Base-by-base conservation (phyloP, 2,888 invertebrate genomes). In the Noctua fimbriata region DNA sequence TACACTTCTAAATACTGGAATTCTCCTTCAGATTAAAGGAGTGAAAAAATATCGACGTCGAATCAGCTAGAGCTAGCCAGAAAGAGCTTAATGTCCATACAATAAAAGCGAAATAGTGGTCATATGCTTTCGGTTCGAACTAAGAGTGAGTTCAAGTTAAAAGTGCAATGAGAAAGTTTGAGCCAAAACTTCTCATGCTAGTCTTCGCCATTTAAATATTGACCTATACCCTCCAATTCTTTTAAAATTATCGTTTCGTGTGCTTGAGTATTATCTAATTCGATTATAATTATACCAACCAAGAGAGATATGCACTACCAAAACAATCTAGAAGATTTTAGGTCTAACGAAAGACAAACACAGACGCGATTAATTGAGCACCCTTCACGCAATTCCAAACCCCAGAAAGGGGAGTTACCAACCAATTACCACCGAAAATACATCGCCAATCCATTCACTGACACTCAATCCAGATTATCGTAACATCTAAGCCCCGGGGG, bases 381-480 rank as follows among this genome's bases (percentile, higher is more conserved):
- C 24, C 6, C 32, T 16, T 44, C 21, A 24, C 24, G 12, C 49
- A 58, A 67, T 66, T 58, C 32, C 24, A 32, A 36, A 49, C 47
- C 28, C 6, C 32, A 75, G 18, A 75, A 52, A 69, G 41, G 12
- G 52, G 60, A 76, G 52, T 21, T 24, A 41, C 36, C 28, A 49
- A 71, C 28, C 63, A 74, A 71, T 63, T 81, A 72, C 49, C 21
- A 72, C 65, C 58, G n/a, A 82, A 76, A 76, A 65, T 55, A 86
- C 71, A 74, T 81, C 85, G 71, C 1, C 71, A 69, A 81, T 69
- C 71, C 44, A 85, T 72, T 73, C 69, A 66, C n/a, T 24, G 28
- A 55, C 72, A 65, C 69, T 73, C 65, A 73, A 71, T 76, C 82
- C 76, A 69, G 76, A 81, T 76, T 81, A 81, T 66, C 66, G 74